A percentile compares a stretch with the other conserved stretches of the same genome.
Conservation (phyloP, 2,113 vertebrate genomes). For the Gallinago undulata region DNA sequence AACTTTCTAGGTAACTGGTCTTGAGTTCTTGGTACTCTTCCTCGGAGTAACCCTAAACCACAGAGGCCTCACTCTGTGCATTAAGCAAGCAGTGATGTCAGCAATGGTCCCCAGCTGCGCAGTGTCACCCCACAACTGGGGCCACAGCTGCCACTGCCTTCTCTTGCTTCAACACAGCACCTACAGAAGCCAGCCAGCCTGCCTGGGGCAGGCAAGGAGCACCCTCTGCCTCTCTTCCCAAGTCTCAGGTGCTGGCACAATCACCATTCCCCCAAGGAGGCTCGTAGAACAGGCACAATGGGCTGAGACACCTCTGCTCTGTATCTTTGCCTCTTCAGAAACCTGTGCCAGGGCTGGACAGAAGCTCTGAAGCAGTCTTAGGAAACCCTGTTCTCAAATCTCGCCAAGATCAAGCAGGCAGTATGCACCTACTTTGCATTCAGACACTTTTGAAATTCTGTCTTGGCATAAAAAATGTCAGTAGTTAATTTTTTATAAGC, state of each 20-base stretch:
- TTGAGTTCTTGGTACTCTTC: not conserved
- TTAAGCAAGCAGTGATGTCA: not conserved
- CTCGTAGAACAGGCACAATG: accelerated
- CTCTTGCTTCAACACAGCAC: not conserved
- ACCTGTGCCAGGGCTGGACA: accelerated
- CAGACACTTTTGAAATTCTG: not conserved
- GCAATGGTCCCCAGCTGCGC: not conserved
- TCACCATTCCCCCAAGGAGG: not conserved
- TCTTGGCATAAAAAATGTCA: not conserved
- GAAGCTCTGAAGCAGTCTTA: not conserved
- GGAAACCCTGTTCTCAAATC: not conserved
- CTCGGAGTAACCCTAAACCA: not conserved
- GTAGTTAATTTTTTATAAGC: not conserved
- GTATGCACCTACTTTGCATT: not conserved
- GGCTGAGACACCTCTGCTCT: not conserved
- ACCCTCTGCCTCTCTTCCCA: not conserved
- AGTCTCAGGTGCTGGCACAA: not conserved
- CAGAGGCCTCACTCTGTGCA: accelerated
- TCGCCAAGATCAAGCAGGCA: not conserved
- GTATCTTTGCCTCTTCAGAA: not conserved
- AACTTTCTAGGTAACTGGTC: not conserved
- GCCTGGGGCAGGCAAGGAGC: not conserved
- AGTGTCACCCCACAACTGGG: not conserved
- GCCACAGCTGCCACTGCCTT: not conserved
- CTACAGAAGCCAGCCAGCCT: not conserved